phyloP scores from a whole-genome alignment of 1,140 invertebrate genomes.

The Diploscapter pachys region DNA sequence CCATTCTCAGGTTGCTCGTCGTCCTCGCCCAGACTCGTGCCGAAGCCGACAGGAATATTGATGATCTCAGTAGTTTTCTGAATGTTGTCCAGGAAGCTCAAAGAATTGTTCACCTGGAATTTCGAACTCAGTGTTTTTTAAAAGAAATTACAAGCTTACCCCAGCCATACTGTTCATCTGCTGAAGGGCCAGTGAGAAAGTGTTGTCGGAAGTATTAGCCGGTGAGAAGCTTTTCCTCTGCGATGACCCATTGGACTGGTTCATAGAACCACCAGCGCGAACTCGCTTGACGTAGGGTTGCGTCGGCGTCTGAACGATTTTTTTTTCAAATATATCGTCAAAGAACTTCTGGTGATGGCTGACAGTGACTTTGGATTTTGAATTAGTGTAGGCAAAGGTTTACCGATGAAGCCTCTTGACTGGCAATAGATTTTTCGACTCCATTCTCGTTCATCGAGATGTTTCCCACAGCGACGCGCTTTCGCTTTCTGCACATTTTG shows the following conservation, averaged over 20 bases:
- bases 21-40: slow-evolving; percentile 17
- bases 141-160: neutral
- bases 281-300: slow-evolving; percentile 39
- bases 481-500: too few relatives aligned
- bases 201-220: slow-evolving; percentile 12
- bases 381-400: too few relatives aligned
- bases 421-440: too few relatives aligned
- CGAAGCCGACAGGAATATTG: slow-evolving; percentile 34
- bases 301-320: slow-evolving; percentile 33
- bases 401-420: too few relatives aligned
- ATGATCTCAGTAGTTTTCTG: slow-evolving; percentile 36
- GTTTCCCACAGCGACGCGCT: too few relatives aligned
- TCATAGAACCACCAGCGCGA: slow-evolving; percentile 20
- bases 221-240: too few relatives aligned
- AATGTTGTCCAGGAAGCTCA: slow-evolving; percentile 34
- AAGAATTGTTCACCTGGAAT: neutral
- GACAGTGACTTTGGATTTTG: too few relatives aligned
- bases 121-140: neutral
- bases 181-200: slow-evolving; percentile 16
- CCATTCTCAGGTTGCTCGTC: slow-evolving; percentile 25
- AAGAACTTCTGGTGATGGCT: too few relatives aligned
- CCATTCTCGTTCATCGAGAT: too few relatives aligned
- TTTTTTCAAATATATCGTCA: too few relatives aligned
- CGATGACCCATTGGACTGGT: neutral
- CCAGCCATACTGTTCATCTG: slow-evolving; percentile 12